Base-by-base conservation (phyloP, 2,888 invertebrate genomes). In the Callyntrura sp. region DNA sequence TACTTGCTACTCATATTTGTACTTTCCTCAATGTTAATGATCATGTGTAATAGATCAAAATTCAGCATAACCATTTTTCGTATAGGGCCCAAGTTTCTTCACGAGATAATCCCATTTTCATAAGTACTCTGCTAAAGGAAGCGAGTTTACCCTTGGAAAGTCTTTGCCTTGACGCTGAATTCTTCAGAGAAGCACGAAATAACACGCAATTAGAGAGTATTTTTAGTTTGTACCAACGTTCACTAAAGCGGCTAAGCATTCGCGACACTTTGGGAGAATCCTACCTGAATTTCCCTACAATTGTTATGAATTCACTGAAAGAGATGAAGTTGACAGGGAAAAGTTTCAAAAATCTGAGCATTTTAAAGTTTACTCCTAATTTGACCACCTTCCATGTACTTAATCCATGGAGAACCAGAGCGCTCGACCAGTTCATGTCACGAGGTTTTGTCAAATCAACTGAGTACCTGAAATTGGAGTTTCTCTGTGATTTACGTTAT, bases 311-410 rank as follows among this genome's bases (percentile, higher is more conserved):
- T 45, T 62, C 62, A 12, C 23, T 82, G 43, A 43, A 62, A 20
- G 82, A 82, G 28, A 12, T 82, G 43, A 82, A 12, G 3, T 12
- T 82, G 14, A 6, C 35, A 2, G 82, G 82, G 11, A 35, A 60
- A 45, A 62, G 43, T 20, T 62, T 62, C 23, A 14, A 14, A 5
- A 43, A 45, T 23, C 11, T 62, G 23, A 23, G 45, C 5, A n/a
- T 82, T 12, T 23, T 82, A 6, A 62, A 82, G n/a, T 62, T 43
- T 8, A 62, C 62, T 23, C 82, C 82, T 23, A 82, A 82, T 45
- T 45, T 82, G 20, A 45, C 14, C 0, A 9, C 20, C 0, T n/a
- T 82, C 12, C 82, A 82, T 62, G 14, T 60, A 8, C 60, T 45
- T 12, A 82, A 82, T 45, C 82, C 60, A 2, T 82, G 60, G 45